Conservation (phyloP, 2,113 vertebrate genomes). For the Axis porcinus region DNA sequence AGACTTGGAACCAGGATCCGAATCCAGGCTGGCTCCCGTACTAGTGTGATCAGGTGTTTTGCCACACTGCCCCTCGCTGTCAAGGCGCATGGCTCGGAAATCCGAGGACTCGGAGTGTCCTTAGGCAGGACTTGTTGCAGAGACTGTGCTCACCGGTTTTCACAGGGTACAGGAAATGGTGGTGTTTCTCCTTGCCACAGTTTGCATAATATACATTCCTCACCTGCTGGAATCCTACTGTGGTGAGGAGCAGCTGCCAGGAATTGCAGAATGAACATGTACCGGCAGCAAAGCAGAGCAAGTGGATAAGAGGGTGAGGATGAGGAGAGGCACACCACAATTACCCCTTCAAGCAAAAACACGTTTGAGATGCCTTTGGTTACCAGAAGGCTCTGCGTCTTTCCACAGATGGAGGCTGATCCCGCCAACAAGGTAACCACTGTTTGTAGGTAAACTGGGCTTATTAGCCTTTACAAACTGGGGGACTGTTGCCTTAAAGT, state of each 20-base stretch:
- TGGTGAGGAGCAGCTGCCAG: slow-evolving; percentile 34
- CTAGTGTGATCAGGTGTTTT: neutral
- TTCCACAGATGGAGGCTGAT: neutral
- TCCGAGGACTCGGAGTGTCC: neutral
- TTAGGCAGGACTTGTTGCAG: neutral
- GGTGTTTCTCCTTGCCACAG: slow-evolving; percentile 55
- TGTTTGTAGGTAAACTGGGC: neutral
- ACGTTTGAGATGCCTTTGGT: neutral
- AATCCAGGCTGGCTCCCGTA: neutral
- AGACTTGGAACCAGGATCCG: neutral
- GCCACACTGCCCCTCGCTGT: neutral
- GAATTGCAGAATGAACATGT: slow-evolving; percentile 21
- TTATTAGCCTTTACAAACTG: neutral
- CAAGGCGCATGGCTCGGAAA: neutral
- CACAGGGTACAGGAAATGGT: neutral
- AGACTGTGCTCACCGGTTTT: neutral
- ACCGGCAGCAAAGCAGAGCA: neutral
- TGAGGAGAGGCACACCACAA: neutral
- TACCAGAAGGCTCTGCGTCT: slow-evolving; percentile 16
- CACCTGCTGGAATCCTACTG: slow-evolving; percentile 47
- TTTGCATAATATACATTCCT: slow-evolving; percentile 42
- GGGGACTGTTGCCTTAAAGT: neutral
- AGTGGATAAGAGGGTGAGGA: neutral
- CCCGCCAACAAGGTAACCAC: neutral
- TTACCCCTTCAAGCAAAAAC: neutral